Base-by-base conservation (phyloP, 2,797 vertebrate species). In the Gallinago nigripennis region DNA sequence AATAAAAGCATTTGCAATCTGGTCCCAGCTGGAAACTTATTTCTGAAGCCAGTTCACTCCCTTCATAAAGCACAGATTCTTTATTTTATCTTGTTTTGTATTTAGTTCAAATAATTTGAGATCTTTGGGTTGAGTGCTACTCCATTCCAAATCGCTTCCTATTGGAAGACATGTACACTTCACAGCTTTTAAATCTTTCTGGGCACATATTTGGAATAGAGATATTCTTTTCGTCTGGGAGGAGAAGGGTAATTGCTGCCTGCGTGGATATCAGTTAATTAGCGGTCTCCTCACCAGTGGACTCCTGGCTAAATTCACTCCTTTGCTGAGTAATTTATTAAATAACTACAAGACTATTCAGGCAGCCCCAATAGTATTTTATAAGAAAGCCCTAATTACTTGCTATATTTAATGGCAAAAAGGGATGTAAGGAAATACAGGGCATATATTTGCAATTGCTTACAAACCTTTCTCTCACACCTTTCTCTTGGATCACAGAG, bases 1-100 rank as follows among this genome's bases (percentile, higher is more conserved):
- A 95, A 95, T 96, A 91, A 95, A 96, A 89, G 87, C 94, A 88
- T 61, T 90, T 89, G 89, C 94, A 95, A 93, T 97, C 94, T 96
- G 95, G 76, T 95, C 91, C 72, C 91, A 95, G 92, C 76, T 91
- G 94, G 95, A 95, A 95, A 89, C 88, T 65, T 89, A 72, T 60
- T 86, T 95, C 90, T 85, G 86, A 92, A 95, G 93, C 78, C 92
- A 86, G 88, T 94, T 96, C 45, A 21, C 13, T 90, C 77, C 16
- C 86, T 71, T 88, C 33, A n/a, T 73, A 94, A 88, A 82, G 46
- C 27, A 37, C 54, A 80, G 45, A 88, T 71, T 82, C 71, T 93
- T 93, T 89, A 72, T 90, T 95, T 95, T 84, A 50, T 85, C 24
- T 86, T 75, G 12, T 28, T 88, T 63, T 87, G 31, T 80, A 41